phyloP scores from a whole-genome alignment of 2,888 invertebrate species.

The Anoncus sp. region DNA sequence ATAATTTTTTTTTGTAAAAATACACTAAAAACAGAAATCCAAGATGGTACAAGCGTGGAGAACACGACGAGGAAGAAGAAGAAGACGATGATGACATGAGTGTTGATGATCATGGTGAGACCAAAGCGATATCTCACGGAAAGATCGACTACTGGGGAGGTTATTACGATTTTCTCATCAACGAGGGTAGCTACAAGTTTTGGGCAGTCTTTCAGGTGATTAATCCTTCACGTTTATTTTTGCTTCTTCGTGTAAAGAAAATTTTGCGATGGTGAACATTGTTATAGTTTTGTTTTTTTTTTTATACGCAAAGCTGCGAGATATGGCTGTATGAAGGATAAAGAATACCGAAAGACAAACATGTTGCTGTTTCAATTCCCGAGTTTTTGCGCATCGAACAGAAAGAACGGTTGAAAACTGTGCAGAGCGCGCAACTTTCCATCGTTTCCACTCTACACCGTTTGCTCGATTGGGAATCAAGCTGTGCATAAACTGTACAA shows the following conservation, averaged over 20 bases:
- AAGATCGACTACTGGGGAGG: slow-evolving; percentile 91
- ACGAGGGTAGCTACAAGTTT: slow-evolving; percentile 95
- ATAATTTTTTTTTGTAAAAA: not conserved
- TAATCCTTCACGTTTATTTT: slow-evolving; percentile 15
- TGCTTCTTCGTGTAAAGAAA: too few species aligned
- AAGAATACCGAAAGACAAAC: too few species aligned
- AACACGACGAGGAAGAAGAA: slow-evolving; percentile 66
- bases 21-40: slow-evolving; percentile 66
- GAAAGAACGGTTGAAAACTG: too few species aligned
- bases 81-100: slow-evolving; percentile 78
- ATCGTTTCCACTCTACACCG: not conserved
- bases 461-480: not conserved
- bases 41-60: slow-evolving; percentile 73
- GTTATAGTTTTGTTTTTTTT: too few species aligned
- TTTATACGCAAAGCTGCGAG: too few species aligned
- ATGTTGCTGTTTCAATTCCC: too few species aligned
- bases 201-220: slow-evolving; percentile 94
- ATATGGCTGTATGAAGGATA: too few species aligned
- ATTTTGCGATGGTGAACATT: too few species aligned
- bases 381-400: too few species aligned
- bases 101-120: slow-evolving; percentile 82
- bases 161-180: slow-evolving; percentile 94
- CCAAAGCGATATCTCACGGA: slow-evolving; percentile 85
- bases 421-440: too few species aligned
- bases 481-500: too few species aligned